Evolutionary conservation across 2,113 vertebrate species (phyloP), one percentile per base, ranked within the genome.

Genomic region (Sander vitreus): DNA sequence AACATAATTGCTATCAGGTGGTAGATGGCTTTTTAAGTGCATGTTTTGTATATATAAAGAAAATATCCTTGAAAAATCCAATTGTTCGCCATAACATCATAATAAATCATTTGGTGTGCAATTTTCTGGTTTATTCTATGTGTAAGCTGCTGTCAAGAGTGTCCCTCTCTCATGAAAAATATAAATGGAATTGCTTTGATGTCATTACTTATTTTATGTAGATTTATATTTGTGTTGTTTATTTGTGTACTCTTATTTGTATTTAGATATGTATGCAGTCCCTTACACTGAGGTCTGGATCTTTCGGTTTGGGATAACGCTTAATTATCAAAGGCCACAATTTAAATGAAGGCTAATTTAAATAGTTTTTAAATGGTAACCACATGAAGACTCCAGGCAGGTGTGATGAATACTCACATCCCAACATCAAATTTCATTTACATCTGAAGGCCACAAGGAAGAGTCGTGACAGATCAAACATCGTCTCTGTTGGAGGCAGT

Each of bases 321-420:
- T 15, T 75, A 73, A 48, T 81, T 47, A 81, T 86, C 85, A 90
- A 87, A 89, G 78, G 73, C 50, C 19, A 58, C 33, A 47, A 85
- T 88, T 81, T 36, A 65, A 86, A 88, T 70, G 57, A 30, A 50
- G 72, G 63, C 50, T 84, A 7, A 73, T 85, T 82, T 86, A 64
- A 86, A 89, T 86, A 50, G 72, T 80, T 85, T 80, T 86, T 19
- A 88, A 74, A 79, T 86, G 81, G 71, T 68, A 78, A 84, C 60
- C 55, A 74, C 48, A 59, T 60, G 13, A 47, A 77, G 69, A 76
- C 57, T 58, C 53, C 63, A 39, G 59, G 25, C 67, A 75, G 66
- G 85, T 85, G 87, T 85, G 78, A 88, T 60, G 78, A 89, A 83
- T 84, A 76, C 58, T 85, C 66, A 69, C 59, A 80, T 71, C 36